Percentiles rank a stretch among this genome's conserved stretches.
phyloP scores from a whole-genome alignment of 2,113 vertebrate species.

The Callorhinus ursinus region DNA sequence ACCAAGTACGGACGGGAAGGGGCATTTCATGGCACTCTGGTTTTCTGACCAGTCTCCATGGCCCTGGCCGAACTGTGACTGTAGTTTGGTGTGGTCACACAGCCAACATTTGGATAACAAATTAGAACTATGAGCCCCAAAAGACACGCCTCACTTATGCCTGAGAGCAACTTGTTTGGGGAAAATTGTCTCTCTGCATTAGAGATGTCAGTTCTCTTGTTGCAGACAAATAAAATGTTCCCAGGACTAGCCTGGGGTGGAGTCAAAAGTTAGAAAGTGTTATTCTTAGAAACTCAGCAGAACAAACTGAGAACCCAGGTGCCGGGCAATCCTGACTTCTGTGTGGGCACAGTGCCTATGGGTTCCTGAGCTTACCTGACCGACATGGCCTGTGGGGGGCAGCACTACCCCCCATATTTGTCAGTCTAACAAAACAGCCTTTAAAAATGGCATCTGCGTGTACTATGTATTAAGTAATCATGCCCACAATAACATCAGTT shows the following conservation, averaged over 20 bases:
- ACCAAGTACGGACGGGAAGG: neutral
- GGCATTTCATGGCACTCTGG: neutral
- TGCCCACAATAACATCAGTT: neutral
- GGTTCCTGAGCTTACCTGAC: neutral
- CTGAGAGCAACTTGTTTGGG: neutral
- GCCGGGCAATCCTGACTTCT: neutral
- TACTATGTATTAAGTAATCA: neutral
- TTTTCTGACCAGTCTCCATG: neutral
- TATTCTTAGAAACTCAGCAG: neutral
- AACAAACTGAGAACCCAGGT: neutral
- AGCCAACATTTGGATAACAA: constrained; percentile 60
- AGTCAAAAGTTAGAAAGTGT: neutral
- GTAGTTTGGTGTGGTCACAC: neutral
- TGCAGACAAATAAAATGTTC: neutral
- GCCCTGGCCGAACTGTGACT: neutral
- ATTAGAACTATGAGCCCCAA: neutral
- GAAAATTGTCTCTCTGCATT: constrained; percentile 29
- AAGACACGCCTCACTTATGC: neutral
- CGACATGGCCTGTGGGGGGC: neutral
- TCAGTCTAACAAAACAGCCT: neutral
- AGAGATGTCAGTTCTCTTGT: neutral
- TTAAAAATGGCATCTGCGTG: neutral
- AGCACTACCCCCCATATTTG: neutral
- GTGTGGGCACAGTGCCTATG: fast-evolving
- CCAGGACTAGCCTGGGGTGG: neutral